phyloP scores from a whole-genome alignment of 1,140 invertebrate genomes.

The Leucophenga varia region DNA sequence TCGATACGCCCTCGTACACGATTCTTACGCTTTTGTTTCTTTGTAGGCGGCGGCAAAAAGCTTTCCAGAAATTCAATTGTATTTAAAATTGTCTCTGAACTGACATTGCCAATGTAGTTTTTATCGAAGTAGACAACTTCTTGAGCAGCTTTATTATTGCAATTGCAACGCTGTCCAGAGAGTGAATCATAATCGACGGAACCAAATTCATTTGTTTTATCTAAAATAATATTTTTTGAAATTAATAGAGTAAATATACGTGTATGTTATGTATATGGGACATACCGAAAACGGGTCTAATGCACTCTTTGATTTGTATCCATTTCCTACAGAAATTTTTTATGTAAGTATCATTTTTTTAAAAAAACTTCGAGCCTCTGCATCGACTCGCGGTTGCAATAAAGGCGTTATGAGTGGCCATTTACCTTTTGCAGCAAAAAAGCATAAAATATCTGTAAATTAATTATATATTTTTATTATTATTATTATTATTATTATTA shows the following conservation, averaged over 20 bases:
- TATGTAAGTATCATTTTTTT: constrained; percentile 44
- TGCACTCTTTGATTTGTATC: constrained; percentile 49
- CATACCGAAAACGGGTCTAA: constrained; percentile 43
- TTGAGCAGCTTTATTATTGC: constrained; percentile 32
- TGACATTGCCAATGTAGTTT: constrained; percentile 51
- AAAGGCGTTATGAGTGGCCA: constrained; percentile 52
- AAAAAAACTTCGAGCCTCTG: constrained; percentile 35
- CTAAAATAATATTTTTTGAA: too few species aligned
- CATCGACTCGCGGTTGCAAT: constrained; percentile 42
- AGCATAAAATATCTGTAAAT: constrained; percentile 46
- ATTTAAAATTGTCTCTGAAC: constrained; percentile 43
- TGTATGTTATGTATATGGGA: too few species aligned
- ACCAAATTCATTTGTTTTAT: too few species aligned
- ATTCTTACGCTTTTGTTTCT: constrained; percentile 41
- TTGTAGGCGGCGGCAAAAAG: constrained; percentile 44
- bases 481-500: too few species aligned
- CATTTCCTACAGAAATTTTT: constrained; percentile 46
- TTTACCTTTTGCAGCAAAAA: constrained; percentile 52
- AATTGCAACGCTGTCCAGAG: constrained; percentile 29
- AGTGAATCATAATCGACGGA: too few species aligned
- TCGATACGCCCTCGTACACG: constrained; percentile 47
- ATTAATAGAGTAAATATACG: too few species aligned
- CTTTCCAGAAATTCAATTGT: constrained; percentile 50
- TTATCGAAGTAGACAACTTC: constrained; percentile 50
- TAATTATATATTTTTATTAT: too few species aligned